Evolutionary conservation across 2,888 invertebrate genomes (phyloP).

Genomic region (Acleris laterana): DNA sequence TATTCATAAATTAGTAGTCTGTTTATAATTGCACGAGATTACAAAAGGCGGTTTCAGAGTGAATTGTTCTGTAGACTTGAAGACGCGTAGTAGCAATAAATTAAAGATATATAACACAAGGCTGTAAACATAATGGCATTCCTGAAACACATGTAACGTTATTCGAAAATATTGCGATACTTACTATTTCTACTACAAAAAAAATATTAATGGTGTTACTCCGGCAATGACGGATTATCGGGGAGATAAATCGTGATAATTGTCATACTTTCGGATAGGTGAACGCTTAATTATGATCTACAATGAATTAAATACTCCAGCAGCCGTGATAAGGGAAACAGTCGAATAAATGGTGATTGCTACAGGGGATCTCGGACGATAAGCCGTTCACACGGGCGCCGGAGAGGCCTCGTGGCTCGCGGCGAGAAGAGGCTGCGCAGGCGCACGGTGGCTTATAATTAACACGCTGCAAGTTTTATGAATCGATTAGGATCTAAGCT

Average conservation of each 20-base stretch:
- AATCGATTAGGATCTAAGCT: constrained; percentile 84
- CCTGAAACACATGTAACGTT: not conserved
- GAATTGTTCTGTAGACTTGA: constrained; percentile 19
- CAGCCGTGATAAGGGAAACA: constrained; percentile 69
- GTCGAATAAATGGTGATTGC: constrained; percentile 69
- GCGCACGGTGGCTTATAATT: constrained; percentile 83
- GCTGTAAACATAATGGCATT: constrained; percentile 2
- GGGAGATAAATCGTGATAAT: constrained; percentile 8
- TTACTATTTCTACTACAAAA: not conserved
- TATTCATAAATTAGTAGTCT: constrained; percentile 36
- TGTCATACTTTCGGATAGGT: constrained; percentile 15
- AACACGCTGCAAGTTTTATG: constrained; percentile 83
- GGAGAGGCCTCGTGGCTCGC: constrained; percentile 64
- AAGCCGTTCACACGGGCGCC: constrained; percentile 68
- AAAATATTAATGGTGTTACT: not conserved
- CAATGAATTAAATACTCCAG: constrained; percentile 34
- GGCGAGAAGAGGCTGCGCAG: constrained; percentile 52
- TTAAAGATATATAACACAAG: constrained; percentile 9
- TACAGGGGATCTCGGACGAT: constrained; percentile 70
- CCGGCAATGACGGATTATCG: not conserved
- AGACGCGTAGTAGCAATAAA: constrained; percentile 17
- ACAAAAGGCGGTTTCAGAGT: constrained; percentile 32
- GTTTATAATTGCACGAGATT: constrained; percentile 37
- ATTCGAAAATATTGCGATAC: not conserved
- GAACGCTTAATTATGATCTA: constrained; percentile 16